Base-by-base conservation (phyloP, 92 coral and sea anemone genomes). In the Epizoanthus fatuus region DNA sequence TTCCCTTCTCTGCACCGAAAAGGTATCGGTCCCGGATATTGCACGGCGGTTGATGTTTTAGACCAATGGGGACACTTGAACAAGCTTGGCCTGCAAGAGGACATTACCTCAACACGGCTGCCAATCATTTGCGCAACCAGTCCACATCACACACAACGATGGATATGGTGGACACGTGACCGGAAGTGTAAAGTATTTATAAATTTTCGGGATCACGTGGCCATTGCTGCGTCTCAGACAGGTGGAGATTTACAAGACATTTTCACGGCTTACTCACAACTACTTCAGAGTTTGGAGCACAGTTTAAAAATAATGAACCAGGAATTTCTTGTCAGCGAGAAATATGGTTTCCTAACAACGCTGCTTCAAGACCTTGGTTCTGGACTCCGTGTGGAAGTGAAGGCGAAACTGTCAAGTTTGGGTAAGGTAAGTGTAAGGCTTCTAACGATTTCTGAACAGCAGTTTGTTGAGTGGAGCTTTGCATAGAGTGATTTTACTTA, bases 161-260 rank as follows among this genome's bases (percentile, higher is more conserved):
- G 81, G 81, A 57, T 75, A 12, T 75, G 81, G 81, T 75, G 81
- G 65, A 53, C 81, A 57, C 16, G 16, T 75, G 68, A 75, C 81
- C 81, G 81, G 68, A 75, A 58, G 54, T 35, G 81, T 39, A 75
- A 75, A 75, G 68, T 75, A 7, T 75, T 56, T 25, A 57, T 75
- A 20, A 75, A 75, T 32, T 75, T 75, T 47, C 68, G 81, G 22
- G 81, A 75, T 29, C 81, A 75, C 32, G 32, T 75, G 20, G 81
- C 81, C 9, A 49, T 75, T 16, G 68, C 59, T 8, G 81, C 17
- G 8, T 75, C 81, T 37, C 81, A 75, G 59, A 56, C 11, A 32
- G 55, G 68, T 56, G 81, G 81, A 12, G 35, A 75, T 13, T 14
- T 75, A 75, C 53, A 38, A 12, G 54, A 47, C 81, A 57, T 47